Conservation (phyloP, 37 sponge, comb jelly and placozoan species). For the Cliona cf. orientalis region DNA sequence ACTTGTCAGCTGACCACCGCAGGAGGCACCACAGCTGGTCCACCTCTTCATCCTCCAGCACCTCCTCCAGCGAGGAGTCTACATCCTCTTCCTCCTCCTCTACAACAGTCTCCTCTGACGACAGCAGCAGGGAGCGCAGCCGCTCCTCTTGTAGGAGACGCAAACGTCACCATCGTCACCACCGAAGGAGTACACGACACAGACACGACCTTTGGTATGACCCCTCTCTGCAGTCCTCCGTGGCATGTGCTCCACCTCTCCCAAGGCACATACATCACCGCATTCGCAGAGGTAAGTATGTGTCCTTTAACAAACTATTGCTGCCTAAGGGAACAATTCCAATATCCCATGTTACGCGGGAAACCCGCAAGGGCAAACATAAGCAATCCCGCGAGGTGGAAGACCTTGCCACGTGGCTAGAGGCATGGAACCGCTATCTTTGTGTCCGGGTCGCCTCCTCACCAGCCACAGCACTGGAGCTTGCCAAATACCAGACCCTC, state of each 20-base stretch:
- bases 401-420: conserved; percentile 37
- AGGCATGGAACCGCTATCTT: conserved; percentile 49
- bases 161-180: conserved; percentile 3
- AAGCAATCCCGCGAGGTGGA: neutral
- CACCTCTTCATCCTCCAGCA: neutral
- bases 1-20: neutral
- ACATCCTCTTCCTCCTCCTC: conserved; percentile 1
- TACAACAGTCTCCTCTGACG: neutral
- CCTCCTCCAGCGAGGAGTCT: neutral
- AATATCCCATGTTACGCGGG: neutral
- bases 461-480: conserved; percentile 30
- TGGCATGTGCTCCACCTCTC: conserved; percentile 23
- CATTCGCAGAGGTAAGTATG: conserved; percentile 37
- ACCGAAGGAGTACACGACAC: neutral
- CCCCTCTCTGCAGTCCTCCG: conserved; percentile 4
- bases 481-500: conserved; percentile 38
- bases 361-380: neutral
- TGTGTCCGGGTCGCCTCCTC: neutral
- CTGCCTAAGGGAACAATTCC: neutral
- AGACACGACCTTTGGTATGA: neutral
- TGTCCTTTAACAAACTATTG: conserved; percentile 11
- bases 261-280: neutral
- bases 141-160: neutral
- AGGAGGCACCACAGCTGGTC: neutral
- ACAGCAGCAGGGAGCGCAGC: neutral